A percentile compares a stretch with the other conserved stretches of the same genome.
Evolutionary conservation across 2,113 vertebrate species (phyloP).

Genomic region (Dolichallabes microphthalmus): DNA sequence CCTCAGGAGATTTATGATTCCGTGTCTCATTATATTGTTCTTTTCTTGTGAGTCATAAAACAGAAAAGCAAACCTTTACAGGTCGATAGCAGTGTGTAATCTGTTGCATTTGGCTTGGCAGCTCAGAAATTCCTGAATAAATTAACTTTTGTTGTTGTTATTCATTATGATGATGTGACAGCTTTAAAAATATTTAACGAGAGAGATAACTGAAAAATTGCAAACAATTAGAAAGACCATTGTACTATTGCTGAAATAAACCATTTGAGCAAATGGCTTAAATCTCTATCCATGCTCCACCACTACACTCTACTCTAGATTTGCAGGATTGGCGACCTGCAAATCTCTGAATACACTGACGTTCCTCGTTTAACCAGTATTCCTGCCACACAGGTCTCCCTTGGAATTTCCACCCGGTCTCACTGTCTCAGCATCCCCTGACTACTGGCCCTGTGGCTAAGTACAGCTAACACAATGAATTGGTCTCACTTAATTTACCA

Average conservation of each 20-base stretch:
- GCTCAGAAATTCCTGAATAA: neutral
- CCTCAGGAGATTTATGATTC: neutral
- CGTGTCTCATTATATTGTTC: neutral
- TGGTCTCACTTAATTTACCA: neutral
- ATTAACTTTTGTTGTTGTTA: neutral
- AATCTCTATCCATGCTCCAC: neutral
- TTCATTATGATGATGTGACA: neutral
- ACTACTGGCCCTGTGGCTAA: neutral
- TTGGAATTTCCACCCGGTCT: neutral
- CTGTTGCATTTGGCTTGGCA: neutral
- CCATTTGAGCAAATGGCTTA: neutral
- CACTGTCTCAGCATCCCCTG: neutral
- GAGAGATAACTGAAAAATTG: neutral
- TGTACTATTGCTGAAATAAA: neutral
- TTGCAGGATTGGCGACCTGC: neutral
- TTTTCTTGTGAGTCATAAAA: constrained; percentile 21
- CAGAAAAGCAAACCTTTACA: neutral
- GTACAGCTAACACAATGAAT: neutral
- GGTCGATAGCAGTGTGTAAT: neutral
- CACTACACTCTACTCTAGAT: no score
- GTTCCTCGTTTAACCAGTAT: neutral
- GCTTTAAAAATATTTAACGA: neutral
- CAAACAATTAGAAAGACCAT: neutral
- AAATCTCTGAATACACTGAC: neutral
- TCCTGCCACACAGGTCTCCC: neutral